Base-by-base conservation (phyloP, 1,140 invertebrate genomes). In the Phocides pigmalion region DNA sequence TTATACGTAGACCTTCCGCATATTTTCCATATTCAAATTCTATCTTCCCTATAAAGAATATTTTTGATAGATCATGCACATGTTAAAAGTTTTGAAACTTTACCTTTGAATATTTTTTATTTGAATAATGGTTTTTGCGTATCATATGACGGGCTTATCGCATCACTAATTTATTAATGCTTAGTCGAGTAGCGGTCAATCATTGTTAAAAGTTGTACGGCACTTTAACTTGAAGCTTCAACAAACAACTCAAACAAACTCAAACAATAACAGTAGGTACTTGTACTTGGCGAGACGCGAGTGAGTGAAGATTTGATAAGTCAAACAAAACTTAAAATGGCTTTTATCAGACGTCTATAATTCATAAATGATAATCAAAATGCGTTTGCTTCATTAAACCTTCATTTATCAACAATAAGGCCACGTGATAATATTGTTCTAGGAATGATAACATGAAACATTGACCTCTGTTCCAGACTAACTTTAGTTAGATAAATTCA, bases 131-230 rank as follows among this genome's bases (percentile, higher is more conserved):
- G 12, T n/a, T 14, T 39, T n/a, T 5, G 11, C 39, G 47, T 74
- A 71, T 72, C 68, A 56, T 56, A 65, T 74, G 61, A 72, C 73
- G 39, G 71, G 44, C 12, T 35, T 73, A 68, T 70, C 70, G 66
- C 51, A 61, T 72, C 63, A 74, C 68, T 73, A 72, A 81, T 77
- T 79, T 79, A 74, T 76, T 56, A 63, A 72, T 12, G 32, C 11
- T n/a, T 12, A 12, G 35, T 14, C 17, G 35, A 17, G 39, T 15
- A 41, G 25, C 41, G 25, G 25, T 41, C 41, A 44, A 12, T 39
- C 63, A 50, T 58, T 32, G 19, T 58, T 50, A 25, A 65, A 64
- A 22, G n/a, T 54, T 47, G 20, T 59, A 63, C 28, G 11, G 22
- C 19, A 17, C 37, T 44, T 54, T 59, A 28, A 63, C 32, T 47